These are phyloP conservation scores for Chaetophractus vellerosus DNA, from an alignment of 2,797 vertebrate genomes.

Conservation along the genomic window DNA sequence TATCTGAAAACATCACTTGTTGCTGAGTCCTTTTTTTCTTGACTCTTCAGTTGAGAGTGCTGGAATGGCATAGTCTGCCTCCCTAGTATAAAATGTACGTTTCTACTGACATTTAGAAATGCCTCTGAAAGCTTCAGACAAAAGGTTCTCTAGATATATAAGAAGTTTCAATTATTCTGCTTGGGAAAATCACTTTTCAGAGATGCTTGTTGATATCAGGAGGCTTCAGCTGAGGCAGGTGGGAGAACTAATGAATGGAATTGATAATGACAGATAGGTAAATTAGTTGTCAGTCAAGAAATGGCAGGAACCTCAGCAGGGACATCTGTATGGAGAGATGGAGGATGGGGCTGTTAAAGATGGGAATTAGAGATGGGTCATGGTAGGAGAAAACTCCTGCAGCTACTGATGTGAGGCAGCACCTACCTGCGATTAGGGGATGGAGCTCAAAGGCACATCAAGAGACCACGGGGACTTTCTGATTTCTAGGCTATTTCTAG, in stretches of 20 bases:
- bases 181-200: conserved; percentile 70
- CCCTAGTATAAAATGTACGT: background rate
- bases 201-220: conserved; percentile 1
- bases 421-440: background rate
- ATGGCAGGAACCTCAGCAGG: background rate
- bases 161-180: conserved; percentile 77
- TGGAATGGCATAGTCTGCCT: background rate
- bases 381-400: background rate
- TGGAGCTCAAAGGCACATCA: background rate
- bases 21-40: background rate
- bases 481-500: conserved; percentile 60
- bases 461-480: background rate
- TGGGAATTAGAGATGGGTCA: background rate
- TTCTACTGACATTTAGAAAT: conserved; percentile 78
- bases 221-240: conserved; percentile 61
- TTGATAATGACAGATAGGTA: conserved; percentile 79
- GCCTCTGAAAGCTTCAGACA: conserved; percentile 62
- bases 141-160: conserved; percentile 43
- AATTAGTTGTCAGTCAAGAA: conserved; percentile 80
- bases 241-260: conserved; percentile 78
- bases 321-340: background rate
- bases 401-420: background rate
- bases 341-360: background rate
- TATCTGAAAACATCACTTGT: no score
- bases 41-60: background rate